A percentile compares a stretch with the other conserved stretches of the same genome.
These are phyloP conservation scores for Hartigia nigra DNA, from an alignment of 2,888 invertebrate species.

Conservation along the genomic window DNA sequence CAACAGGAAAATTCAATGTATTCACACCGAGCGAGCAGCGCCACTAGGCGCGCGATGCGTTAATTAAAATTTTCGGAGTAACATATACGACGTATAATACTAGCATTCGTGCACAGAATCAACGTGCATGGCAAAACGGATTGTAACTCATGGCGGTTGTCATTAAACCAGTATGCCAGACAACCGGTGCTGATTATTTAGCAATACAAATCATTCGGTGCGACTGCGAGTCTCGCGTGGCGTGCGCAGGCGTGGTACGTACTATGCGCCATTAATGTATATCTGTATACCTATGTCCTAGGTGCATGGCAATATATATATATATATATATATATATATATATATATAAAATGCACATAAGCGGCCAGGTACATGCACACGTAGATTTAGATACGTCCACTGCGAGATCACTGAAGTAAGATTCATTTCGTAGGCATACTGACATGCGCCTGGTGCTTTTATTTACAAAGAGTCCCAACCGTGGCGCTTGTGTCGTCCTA, in stretches of 20 bases:
- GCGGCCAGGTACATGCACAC: not conserved
- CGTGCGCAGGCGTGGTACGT: conserved; percentile 59
- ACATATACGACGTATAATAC: not conserved
- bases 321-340: not conserved
- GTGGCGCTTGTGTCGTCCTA: not conserved
- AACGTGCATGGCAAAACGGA: conserved; percentile 31
- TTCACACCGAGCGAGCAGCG: not conserved
- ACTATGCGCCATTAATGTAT: not conserved
- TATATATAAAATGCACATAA: not conserved
- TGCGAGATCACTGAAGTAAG: not conserved
- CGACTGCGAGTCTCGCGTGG: conserved; percentile 52
- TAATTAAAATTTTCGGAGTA: not conserved
- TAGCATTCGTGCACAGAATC: not conserved
- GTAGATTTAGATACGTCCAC: not conserved
- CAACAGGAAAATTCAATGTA: not conserved
- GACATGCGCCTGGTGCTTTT: not conserved
- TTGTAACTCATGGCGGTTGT: conserved; percentile 49
- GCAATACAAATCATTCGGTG: conserved; percentile 60
- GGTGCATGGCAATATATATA: not conserved
- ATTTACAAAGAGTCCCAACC: not conserved
- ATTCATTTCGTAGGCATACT: not conserved
- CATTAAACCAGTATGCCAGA: conserved; percentile 58
- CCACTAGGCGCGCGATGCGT: not conserved
- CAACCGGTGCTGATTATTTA: conserved; percentile 61
- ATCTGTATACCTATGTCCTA: not conserved